These are phyloP conservation scores for Pomacea maculata DNA, from an alignment of 1,140 invertebrate genomes.

Conservation along the genomic window DNA sequence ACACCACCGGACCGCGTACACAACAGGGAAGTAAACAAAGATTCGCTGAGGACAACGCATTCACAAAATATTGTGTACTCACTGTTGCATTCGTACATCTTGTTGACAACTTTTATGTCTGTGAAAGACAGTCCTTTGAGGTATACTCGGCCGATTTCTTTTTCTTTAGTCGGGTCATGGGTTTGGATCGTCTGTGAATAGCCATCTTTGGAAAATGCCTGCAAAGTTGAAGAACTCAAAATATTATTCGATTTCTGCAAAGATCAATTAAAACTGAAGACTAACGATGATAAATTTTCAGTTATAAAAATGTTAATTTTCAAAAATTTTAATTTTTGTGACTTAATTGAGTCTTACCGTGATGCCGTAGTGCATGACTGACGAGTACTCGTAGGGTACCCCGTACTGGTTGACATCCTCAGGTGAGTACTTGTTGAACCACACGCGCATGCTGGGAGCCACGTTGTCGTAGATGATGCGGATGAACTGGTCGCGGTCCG, in stretches of 20 bases:
- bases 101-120: conserved; percentile 55
- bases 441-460: conserved; percentile 51
- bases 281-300: no score
- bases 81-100: conserved; percentile 54
- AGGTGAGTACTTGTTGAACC: conserved; percentile 60
- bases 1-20: no score
- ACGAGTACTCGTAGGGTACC: conserved; percentile 58
- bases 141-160: conserved; percentile 49
- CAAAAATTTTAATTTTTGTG: no score
- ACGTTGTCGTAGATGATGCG: conserved; percentile 64
- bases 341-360: conserved; percentile 51
- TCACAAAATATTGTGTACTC: background rate
- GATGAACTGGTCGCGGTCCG: conserved; percentile 63
- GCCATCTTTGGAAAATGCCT: conserved; percentile 54
- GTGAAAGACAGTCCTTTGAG: conserved; percentile 50
- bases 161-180: conserved; percentile 37
- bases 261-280: no score
- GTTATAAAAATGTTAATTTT: no score
- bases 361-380: conserved; percentile 69
- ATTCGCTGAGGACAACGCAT: background rate
- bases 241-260: no score
- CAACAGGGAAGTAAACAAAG: background rate
- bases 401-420: conserved; percentile 51
- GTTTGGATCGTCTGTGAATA: conserved; percentile 48
- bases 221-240: background rate